phyloP scores from a whole-genome alignment of 2,888 invertebrate genomes.

The Lasioglossum marginatum region DNA sequence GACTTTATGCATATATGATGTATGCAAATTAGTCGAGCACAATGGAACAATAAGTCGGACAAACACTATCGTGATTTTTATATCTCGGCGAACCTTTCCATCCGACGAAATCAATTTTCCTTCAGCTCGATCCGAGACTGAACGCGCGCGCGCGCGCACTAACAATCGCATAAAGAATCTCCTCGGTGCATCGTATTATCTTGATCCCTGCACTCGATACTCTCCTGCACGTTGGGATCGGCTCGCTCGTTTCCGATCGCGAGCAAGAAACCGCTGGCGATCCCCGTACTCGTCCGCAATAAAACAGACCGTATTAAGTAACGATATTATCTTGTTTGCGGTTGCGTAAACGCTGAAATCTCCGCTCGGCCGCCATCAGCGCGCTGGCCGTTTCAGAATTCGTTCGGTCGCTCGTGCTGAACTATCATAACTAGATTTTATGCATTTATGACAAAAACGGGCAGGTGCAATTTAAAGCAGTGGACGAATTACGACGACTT shows the following conservation, averaged over 20 bases:
- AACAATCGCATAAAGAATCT: not conserved
- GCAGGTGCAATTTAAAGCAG: no score
- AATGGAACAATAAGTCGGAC: not conserved
- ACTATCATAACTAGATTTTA: no score
- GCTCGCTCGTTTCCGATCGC: not conserved
- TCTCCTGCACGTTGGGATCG: not conserved
- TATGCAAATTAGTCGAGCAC: not conserved
- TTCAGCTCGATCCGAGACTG: not conserved
- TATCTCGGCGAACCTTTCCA: not conserved
- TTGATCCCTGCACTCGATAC: not conserved
- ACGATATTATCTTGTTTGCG: slow-evolving; percentile 14
- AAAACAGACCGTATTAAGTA: slow-evolving; percentile 10
- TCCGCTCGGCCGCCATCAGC: not conserved
- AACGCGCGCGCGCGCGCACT: not conserved
- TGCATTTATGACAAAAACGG: no score
- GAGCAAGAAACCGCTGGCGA: not conserved
- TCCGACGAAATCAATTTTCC: not conserved
- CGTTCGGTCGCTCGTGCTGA: no score
- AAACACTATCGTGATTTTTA: not conserved
- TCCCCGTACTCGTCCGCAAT: not conserved
- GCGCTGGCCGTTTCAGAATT: not conserved
- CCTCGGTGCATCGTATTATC: not conserved
- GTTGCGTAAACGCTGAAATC: slow-evolving; percentile 11
- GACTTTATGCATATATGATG: not conserved
- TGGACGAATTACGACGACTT: no score